Evolutionary conservation across 2,797 vertebrate species (phyloP), one percentile per base, ranked within the genome.

Genomic region (Taenioides sp.): DNA sequence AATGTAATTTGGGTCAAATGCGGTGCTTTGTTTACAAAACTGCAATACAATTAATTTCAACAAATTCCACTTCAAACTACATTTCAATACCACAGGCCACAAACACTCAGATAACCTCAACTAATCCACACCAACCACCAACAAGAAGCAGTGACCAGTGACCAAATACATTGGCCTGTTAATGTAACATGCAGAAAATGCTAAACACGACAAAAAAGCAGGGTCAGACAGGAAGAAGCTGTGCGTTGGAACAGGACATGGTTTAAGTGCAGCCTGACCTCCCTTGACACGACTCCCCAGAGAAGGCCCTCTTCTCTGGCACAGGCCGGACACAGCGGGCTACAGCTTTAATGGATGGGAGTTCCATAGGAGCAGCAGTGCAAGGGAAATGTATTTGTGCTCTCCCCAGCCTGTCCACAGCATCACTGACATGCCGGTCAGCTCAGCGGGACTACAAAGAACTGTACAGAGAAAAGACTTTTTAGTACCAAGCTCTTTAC

Each of bases 261-360:
- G 80, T 87, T 89, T 82, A 89, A 89, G 79, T 83, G 70, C 37
- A 67, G 70, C 64, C 68, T 81, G 83, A 90, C 83, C 86, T 80
- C 47, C 49, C 27, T 66, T 70, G 70, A 69, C 67, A 75, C 66
- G 75, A 77, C 66, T 60, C 63, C 31, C 57, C 71, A 78, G 76
- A 82, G 71, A 84, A 85, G 52, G 62, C 67, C 47, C 40, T 57
- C 18, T 31, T 49, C 65, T 71, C 62, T 78, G 67, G 76, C 65
- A 80, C 75, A 74, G 47, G 66, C 65, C 74, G 60, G 23, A 11
- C 76, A 47, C 71, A 64, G 20, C 61, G 57, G 57, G 67, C 18
- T 63, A 20, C 67, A 63, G 58, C 61, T 62, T 59, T n/a, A 54
- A 52, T 25, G 7, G 27, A 65, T 49, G 31, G 54, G 25, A 62